Percentiles rank a stretch among this genome's conserved stretches.
Evolutionary conservation across 2,113 vertebrate species (phyloP).

Genomic region (Euleptes europaea): DNA sequence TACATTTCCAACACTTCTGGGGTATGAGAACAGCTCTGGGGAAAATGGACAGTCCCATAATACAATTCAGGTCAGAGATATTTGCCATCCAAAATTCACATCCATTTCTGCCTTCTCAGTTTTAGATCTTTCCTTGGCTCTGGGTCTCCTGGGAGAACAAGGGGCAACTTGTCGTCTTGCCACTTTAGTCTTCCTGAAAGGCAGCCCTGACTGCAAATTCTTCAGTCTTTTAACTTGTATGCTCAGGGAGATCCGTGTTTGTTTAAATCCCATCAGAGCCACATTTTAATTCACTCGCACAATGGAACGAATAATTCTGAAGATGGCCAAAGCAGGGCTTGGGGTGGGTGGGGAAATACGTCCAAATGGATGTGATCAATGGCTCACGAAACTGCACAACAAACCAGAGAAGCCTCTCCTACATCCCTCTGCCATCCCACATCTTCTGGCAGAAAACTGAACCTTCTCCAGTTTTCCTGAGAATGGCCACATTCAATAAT

Average conservation of each 20-base stretch:
- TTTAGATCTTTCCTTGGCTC: constrained; percentile 25
- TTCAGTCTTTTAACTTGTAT: neutral
- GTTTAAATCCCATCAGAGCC: neutral
- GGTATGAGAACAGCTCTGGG: neutral
- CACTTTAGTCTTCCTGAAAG: constrained; percentile 28
- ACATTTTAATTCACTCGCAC: neutral
- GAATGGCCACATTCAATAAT: neutral
- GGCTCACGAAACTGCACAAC: neutral
- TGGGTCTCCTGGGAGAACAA: neutral
- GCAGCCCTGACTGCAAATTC: constrained; percentile 11
- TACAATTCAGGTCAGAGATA: neutral
- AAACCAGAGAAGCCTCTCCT: neutral
- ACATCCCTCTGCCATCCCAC: too few species aligned
- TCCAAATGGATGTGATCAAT: neutral
- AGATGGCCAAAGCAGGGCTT: constrained; percentile 8
- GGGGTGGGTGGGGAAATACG: constrained; percentile 3
- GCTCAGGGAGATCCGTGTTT: neutral
- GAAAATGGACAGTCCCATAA: neutral
- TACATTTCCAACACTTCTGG: neutral
- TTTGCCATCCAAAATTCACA: constrained; percentile 17
- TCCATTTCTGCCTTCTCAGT: constrained; percentile 27
- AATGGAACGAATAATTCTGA: constrained; percentile 12
- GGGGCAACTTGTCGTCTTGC: constrained; percentile 9
- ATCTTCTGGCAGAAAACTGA: neutral
- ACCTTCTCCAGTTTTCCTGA: neutral